Evolutionary conservation across 1,140 invertebrate genomes (phyloP), one percentile per base, ranked within the genome.

Genomic region (Sweltsa coloradensis): DNA sequence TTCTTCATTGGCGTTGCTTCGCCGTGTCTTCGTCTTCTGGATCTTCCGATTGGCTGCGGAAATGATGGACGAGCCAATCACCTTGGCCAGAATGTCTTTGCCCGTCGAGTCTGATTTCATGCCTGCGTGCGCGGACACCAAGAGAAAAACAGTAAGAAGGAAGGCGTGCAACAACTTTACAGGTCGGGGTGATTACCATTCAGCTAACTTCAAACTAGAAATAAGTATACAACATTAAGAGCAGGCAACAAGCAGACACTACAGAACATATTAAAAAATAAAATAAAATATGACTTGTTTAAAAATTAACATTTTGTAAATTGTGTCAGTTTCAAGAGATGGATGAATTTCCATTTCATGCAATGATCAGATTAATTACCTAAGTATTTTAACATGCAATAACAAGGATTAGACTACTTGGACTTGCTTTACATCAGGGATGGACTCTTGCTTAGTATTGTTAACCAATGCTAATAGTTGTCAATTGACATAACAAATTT

Each of bases 41-140:
- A 85, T 79, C 63, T 85, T 86, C 48, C 79, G 72, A 62, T 85
- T 85, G 34, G 85, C 85, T 55, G 83, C 83, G 55, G 78, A 79
- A 64, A 86, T 83, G 56, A 88, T 85, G 41, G 81, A 83, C 27
- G 79, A 79, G 42, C 87, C 81, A 56, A 88, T 82, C 60, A 85
- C 83, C 62, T 78, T 79, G 43, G 80, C 73, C 49, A 71, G 71
- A 40, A 75, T 66, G 34, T 74, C 67, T 58, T 65, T 62, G 60
- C 57, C 54, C 56, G 63, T 36, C 52, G 56, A 55, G 54, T 50
- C 50, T 34, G 42, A 53, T 50, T 55, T 58, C 53, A 58, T 53
- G 43, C 57, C 64, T 66, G 46, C 25, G 22, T 40, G 19, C 21
- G 29, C 19, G 34, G 16, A 21, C 9, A 11, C 14, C 18, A 25